Percentiles rank a stretch among this genome's conserved stretches.
Conservation (phyloP, 1,140 invertebrate genomes). For the Lepidurus apus region DNA sequence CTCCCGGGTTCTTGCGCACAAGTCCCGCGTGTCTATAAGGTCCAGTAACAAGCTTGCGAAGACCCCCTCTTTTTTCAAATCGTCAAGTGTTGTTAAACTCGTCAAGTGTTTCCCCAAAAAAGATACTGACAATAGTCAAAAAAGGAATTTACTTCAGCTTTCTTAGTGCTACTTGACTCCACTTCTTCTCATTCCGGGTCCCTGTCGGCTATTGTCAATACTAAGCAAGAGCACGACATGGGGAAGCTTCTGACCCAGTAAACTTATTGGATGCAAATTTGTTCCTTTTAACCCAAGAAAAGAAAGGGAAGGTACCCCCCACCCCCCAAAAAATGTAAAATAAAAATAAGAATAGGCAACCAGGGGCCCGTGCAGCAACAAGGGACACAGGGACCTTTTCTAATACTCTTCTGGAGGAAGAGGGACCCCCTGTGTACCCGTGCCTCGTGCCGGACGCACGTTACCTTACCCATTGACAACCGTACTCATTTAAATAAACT, state of each 20-base stretch:
- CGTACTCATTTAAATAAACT: conserved; percentile 18
- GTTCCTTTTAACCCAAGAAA: neutral
- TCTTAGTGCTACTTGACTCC: neutral
- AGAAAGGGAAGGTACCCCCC: neutral
- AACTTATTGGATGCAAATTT: conserved; percentile 7
- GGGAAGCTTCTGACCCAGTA: neutral
- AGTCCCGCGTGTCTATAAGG: too few species aligned
- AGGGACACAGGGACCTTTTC: neutral
- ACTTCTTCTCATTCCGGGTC: neutral
- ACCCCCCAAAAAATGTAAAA: neutral
- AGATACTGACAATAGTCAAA: neutral
- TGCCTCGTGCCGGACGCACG: conserved; percentile 13
- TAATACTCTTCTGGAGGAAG: neutral
- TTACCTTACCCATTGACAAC: neutral
- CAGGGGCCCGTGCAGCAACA: too few species aligned
- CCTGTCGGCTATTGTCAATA: neutral
- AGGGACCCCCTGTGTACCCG: neutral
- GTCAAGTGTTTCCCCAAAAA: neutral
- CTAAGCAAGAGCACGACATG: neutral
- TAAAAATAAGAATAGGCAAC: neutral
- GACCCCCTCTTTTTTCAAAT: too few species aligned
- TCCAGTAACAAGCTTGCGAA: too few species aligned
- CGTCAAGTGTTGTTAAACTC: conserved; percentile 13
- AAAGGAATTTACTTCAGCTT: neutral
- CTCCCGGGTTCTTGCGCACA: too few species aligned